phyloP scores from a whole-genome alignment of 2,888 invertebrate species.

The Zhengitettix transpicula region DNA sequence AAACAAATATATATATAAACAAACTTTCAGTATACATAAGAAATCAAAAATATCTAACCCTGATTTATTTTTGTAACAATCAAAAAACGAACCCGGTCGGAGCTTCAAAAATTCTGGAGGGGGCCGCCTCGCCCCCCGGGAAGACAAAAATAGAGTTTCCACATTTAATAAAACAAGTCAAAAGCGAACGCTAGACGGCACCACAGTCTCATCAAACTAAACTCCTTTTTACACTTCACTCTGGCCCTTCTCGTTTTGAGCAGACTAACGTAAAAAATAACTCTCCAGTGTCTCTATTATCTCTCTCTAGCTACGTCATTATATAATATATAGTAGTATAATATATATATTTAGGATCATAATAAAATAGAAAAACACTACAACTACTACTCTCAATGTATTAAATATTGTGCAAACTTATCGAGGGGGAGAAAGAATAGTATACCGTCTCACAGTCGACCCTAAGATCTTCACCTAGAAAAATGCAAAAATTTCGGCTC shows the following conservation, averaged over 20 bases:
- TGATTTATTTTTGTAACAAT: too few relatives aligned
- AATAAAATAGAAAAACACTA: slow-evolving; percentile 20
- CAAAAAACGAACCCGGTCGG: too few relatives aligned
- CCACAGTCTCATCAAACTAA: slow-evolving; percentile 11
- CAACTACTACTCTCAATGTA: slow-evolving; percentile 14
- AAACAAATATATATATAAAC: neutral
- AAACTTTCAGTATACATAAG: neutral
- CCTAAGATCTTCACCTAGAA: slow-evolving; percentile 13
- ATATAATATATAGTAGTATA: slow-evolving; percentile 18
- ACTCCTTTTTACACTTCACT: slow-evolving; percentile 3
- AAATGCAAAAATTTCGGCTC: slow-evolving; percentile 13
- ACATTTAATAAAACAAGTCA: slow-evolving; percentile 3
- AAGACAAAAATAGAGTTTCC: slow-evolving; percentile 13
- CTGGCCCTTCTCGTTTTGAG: slow-evolving; percentile 15
- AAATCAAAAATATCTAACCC: neutral
- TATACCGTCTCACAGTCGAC: slow-evolving; percentile 14
- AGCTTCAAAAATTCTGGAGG: slow-evolving; percentile 1
- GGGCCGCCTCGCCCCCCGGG: slow-evolving; percentile 8
- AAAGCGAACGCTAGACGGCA: slow-evolving; percentile 10
- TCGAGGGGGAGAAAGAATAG: slow-evolving; percentile 14
- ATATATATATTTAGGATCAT: slow-evolving; percentile 19
- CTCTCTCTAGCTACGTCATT: slow-evolving; percentile 17
- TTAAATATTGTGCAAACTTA: slow-evolving; percentile 16
- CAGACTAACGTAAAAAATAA: slow-evolving; percentile 20
- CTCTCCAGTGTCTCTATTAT: slow-evolving; percentile 15